Percentiles rank a stretch among this genome's conserved stretches.
Evolutionary conservation across 92 coral and sea anemone genomes (phyloP).

Genomic region (Epizoanthus ramosus): DNA sequence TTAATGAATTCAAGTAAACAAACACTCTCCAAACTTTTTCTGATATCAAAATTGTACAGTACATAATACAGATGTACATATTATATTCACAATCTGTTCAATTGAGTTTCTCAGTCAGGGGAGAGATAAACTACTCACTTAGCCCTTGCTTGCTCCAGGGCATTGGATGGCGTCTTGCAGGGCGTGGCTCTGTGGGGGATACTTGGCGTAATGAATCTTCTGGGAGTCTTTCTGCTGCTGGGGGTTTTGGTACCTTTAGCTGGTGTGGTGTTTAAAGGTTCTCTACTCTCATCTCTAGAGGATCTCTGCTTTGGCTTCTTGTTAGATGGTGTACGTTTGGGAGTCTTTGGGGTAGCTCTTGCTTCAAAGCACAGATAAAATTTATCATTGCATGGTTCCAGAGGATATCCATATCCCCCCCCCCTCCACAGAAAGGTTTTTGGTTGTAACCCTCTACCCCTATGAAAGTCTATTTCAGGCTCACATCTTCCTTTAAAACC

Average conservation of each 20-base stretch:
- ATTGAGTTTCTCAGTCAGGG: too few relatives aligned
- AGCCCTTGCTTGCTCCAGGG: conserved; percentile 87
- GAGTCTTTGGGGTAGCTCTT: conserved; percentile 32
- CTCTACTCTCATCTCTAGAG: conserved; percentile 37
- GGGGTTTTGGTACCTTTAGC: conserved; percentile 48
- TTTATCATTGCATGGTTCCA: not conserved
- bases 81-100: not conserved
- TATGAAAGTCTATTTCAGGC: not conserved
- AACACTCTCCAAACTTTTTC: too few relatives aligned
- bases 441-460: not conserved
- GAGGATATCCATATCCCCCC: not conserved
- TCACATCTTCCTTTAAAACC: not conserved
- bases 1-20: too few relatives aligned
- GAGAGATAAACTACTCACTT: conserved; percentile 81
- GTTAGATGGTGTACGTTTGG: conserved; percentile 33
- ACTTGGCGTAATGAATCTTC: conserved; percentile 70
- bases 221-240: conserved; percentile 53
- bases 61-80: not conserved
- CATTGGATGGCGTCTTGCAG: conserved; percentile 93
- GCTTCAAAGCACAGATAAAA: not conserved
- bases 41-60: too few relatives aligned
- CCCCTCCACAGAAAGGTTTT: not conserved
- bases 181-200: conserved; percentile 85
- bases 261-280: conserved; percentile 50
- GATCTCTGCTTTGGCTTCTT: conserved; percentile 23